Conservation (phyloP, 2,113 vertebrate species). For the Irena cyanogastra region DNA sequence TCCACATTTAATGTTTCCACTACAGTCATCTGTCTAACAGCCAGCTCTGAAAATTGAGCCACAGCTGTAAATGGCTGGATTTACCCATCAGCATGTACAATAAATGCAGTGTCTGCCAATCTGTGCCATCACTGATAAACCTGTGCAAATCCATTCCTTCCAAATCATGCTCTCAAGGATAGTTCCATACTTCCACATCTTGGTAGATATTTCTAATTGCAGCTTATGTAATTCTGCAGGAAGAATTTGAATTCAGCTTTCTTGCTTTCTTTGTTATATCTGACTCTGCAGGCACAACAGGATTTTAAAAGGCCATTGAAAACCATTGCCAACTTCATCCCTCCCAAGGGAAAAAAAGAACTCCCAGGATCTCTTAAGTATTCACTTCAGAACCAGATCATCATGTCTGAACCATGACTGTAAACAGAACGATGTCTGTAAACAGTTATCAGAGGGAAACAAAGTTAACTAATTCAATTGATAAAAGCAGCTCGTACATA, state of each 20-base stretch:
- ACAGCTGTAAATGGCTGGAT: background rate
- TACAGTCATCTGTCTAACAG: background rate
- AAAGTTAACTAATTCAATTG: background rate
- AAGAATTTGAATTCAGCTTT: background rate
- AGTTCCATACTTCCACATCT: background rate
- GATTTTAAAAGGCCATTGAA: background rate
- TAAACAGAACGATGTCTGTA: background rate
- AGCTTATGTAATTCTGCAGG: background rate
- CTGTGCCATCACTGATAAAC: background rate
- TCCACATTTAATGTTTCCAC: slow-evolving; percentile 3
- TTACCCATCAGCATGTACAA: background rate
- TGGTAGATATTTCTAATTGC: background rate
- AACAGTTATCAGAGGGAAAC: background rate
- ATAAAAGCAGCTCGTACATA: background rate
- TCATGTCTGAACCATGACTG: background rate
- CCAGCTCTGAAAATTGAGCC: background rate
- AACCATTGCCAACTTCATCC: background rate
- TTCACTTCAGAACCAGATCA: background rate
- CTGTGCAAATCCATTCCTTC: background rate
- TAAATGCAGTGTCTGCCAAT: background rate
- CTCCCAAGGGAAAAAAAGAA: background rate
- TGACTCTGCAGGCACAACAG: background rate
- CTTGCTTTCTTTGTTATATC: background rate
- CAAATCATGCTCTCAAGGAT: background rate
- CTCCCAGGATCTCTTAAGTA: background rate